Base-by-base conservation (phyloP, 1,140 invertebrate genomes). In the Coelopa frigida region DNA sequence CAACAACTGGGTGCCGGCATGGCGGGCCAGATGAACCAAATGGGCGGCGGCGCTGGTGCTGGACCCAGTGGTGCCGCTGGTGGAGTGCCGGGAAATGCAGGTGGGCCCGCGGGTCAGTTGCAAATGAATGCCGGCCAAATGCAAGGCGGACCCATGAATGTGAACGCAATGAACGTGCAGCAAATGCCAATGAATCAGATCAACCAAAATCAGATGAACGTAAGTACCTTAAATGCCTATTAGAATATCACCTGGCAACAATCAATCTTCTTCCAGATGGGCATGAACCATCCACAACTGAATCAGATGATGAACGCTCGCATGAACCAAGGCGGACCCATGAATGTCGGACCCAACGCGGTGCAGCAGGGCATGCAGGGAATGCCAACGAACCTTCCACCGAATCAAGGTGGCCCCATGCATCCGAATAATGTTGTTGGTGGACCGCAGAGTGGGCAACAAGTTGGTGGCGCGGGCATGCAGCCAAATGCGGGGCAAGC, bases 1-100 rank as follows among this genome's bases (percentile, higher is more conserved):
- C 70, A 63, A 46, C 56, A 50, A 6, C 76, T 78, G 58, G 74
- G 78, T 58, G 59, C 55, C 11, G 59, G 54, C 4, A 68, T 71
- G 56, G 59, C 61, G 12, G 66, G 66, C 40, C 70, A 71, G 43
- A 71, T 72, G 59, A 60, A 64, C 10, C 70, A 68, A n/a, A 72
- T 72, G 70, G 58, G 29, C 7, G 45, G 65, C 14, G 27, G 27
- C 14, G 18, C n/a, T n/a, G 4, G 56, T 2, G 56, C 56, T 0
- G 61, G 58, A 12, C 60, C 60, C 0, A 63, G 73, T 68, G 71
- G 59, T 40, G n/a, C n/a, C n/a, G n/a, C n/a, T n/a, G n/a, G n/a
- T n/a, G n/a, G n/a, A n/a, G n/a, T n/a, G n/a, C 70, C 51, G 45
- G 58, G 10, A 1, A n/a, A n/a, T n/a, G 46, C 41, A 3, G 26